Base-by-base conservation (phyloP, 2,113 vertebrate genomes). In the Orthochromis indermauri region DNA sequence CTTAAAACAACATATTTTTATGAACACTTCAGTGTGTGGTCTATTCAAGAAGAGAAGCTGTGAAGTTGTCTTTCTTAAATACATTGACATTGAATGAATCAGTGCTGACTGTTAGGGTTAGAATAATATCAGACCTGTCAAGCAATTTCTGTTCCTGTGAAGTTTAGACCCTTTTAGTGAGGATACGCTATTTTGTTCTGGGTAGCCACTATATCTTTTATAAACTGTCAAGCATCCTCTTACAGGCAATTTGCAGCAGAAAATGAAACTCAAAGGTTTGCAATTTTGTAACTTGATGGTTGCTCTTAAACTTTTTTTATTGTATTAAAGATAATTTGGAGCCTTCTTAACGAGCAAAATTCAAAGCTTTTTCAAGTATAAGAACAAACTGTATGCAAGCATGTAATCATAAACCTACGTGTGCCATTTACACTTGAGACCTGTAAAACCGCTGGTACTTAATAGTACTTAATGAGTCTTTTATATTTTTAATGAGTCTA, bases 101-200 rank as follows among this genome's bases (percentile, higher is more conserved):
- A 4, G 16, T 73, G 24, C 40, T 45, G 68, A 26, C 42, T 47
- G 14, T 5, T 19, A 28, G 42, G 16, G 24, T 47, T 76, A 83
- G 51, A 68, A 83, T 81, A 81, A 51, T 40, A n/a, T 91, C 86
- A 71, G 54, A 13, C 12, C 88, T 71, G 55, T 19, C 12, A 73
- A 55, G 33, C 83, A 71, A 80, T 90, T 81, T 59, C 84, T 90
- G 82, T 49, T 84, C 40, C 68, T 28, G 54, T 73, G 24, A 68
- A 37, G 51, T 84, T 66, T 84, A 86, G 28, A 49, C 24, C 53
- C 85, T 93, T 86, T 45, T 53, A 37, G 13, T 54, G 81, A 80
- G 55, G 31, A 86, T 59, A 31, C 1, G 53, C 83, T 76, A 4
- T 83, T 10, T 28, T 47, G 0, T 76, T 9, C 68, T 17, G 24